Evolutionary conservation across 2,888 invertebrate genomes (phyloP).

Genomic region (Scrobipalpa atriplicella): DNA sequence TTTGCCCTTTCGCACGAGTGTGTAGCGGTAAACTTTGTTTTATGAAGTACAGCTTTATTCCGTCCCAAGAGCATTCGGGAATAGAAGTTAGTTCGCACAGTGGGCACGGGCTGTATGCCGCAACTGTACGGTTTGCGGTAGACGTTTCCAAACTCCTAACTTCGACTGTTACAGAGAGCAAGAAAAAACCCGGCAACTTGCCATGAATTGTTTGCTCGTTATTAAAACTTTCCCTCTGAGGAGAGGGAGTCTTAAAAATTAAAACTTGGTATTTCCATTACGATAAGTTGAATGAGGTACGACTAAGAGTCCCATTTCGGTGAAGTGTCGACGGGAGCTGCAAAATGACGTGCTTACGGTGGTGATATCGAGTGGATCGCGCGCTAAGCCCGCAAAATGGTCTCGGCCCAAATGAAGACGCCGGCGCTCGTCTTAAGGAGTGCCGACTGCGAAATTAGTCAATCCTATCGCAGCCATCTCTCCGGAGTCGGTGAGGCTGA

Average conservation of each 20-base stretch:
- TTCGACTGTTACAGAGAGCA: slow-evolving; percentile 46
- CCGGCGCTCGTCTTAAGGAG: slow-evolving; percentile 56
- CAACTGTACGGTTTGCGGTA: slow-evolving; percentile 52
- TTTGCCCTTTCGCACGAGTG: slow-evolving; percentile 30
- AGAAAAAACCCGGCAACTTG: slow-evolving; percentile 53
- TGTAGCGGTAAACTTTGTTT: slow-evolving; percentile 40
- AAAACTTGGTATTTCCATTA: slow-evolving; percentile 58
- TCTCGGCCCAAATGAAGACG: slow-evolving; percentile 69
- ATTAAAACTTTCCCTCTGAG: slow-evolving; percentile 60
- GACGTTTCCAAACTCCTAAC: slow-evolving; percentile 59
- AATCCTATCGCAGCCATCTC: slow-evolving; percentile 74
- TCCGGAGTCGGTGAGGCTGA: slow-evolving; percentile 65
- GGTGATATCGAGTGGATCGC: slow-evolving; percentile 62
- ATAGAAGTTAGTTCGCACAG: slow-evolving; percentile 49
- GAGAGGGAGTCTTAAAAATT: slow-evolving; percentile 53
- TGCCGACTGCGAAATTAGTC: slow-evolving; percentile 75
- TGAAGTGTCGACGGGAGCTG: slow-evolving; percentile 53
- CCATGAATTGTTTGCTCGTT: slow-evolving; percentile 61
- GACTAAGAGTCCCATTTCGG: slow-evolving; percentile 50
- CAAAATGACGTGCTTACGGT: slow-evolving; percentile 72
- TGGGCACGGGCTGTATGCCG: slow-evolving; percentile 37
- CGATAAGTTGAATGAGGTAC: slow-evolving; percentile 55
- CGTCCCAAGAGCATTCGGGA: slow-evolving; percentile 49
- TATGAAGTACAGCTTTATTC: slow-evolving; percentile 47
- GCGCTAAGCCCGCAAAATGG: slow-evolving; percentile 69